Percentiles rank a stretch among this genome's conserved stretches.
Evolutionary conservation across 2,113 vertebrate genomes (phyloP).

Genomic region (Cyanistes caeruleus): DNA sequence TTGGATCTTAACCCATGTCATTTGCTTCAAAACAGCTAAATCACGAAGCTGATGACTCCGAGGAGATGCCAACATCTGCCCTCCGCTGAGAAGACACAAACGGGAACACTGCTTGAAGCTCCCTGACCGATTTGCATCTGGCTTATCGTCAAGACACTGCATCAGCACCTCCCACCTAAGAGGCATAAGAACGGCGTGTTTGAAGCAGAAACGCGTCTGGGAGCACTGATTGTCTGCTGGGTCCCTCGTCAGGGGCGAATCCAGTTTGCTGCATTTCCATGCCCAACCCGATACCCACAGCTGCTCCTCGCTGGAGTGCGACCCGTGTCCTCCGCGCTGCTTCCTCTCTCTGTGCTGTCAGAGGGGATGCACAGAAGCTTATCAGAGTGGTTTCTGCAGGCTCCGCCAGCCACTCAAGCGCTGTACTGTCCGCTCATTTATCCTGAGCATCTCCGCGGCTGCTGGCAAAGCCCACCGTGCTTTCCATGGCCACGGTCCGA

Average conservation of each 20-base stretch:
- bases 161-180: neutral
- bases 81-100: neutral
- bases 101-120: neutral
- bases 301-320: neutral
- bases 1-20: neutral
- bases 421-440: neutral
- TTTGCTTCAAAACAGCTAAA: neutral
- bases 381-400: neutral
- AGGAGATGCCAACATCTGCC: neutral
- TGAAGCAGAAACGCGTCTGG: neutral
- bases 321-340: fast-evolving
- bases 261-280: neutral
- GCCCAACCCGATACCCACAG: neutral
- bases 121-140: neutral
- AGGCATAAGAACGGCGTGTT: neutral
- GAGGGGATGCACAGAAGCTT: neutral
- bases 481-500: neutral
- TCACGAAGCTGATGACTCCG: neutral
- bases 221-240: neutral
- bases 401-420: neutral
- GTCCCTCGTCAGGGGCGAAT: neutral
- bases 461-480: neutral
- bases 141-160: neutral
- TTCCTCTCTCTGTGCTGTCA: neutral
- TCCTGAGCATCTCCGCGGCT: neutral